A percentile compares a stretch with the other conserved stretches of the same genome.
phyloP scores from a whole-genome alignment of 2,113 vertebrate genomes.

The Nansenia antarctica region DNA sequence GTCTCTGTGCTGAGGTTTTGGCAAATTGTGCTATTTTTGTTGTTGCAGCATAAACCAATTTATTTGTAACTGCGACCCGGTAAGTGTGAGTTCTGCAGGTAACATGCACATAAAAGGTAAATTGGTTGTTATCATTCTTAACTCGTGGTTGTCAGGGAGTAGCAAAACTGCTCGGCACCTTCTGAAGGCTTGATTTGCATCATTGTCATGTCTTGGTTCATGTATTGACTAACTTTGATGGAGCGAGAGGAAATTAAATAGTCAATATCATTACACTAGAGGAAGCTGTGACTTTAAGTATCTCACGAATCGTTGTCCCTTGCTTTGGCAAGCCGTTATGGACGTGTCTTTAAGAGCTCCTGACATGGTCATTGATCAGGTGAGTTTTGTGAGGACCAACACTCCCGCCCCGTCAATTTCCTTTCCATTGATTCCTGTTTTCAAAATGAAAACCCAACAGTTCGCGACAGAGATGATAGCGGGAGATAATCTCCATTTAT shows the following conservation, averaged over 20 bases:
- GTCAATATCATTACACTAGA: neutral
- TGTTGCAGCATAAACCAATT: slow-evolving; percentile 8
- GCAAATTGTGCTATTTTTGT: slow-evolving; percentile 1
- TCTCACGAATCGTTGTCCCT: neutral
- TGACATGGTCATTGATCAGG: slow-evolving; percentile 9
- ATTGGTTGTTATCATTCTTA: neutral
- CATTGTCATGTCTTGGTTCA: neutral
- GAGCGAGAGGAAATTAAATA: neutral
- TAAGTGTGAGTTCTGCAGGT: neutral
- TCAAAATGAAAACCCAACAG: slow-evolving; percentile 6
- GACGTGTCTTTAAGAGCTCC: neutral
- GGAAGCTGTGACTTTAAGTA: neutral
- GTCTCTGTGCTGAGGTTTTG: slow-evolving; percentile 30
- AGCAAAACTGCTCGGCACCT: neutral
- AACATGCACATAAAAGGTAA: neutral
- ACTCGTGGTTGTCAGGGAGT: neutral
- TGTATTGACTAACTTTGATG: neutral
- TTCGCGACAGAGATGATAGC: neutral
- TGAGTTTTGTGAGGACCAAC: slow-evolving; percentile 6
- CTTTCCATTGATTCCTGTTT: neutral
- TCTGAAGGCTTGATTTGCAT: neutral
- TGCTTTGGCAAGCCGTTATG: neutral
- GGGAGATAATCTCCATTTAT: neutral
- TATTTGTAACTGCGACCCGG: neutral
- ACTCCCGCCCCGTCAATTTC: neutral